Evolutionary conservation across 2,888 invertebrate genomes (phyloP), one percentile per base, ranked within the genome.

Genomic region (Drosophila nr. medialis): DNA sequence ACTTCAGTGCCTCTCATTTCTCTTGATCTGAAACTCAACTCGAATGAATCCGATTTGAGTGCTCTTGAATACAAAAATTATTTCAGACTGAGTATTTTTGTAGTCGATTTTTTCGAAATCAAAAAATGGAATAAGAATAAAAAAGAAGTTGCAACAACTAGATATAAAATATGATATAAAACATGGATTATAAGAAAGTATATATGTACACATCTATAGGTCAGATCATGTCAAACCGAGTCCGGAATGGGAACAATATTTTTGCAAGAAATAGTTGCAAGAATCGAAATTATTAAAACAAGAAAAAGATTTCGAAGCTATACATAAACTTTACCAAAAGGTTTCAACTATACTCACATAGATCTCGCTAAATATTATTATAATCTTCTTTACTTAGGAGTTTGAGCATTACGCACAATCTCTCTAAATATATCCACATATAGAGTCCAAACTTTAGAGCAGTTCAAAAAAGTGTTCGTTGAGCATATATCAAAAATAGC

Each of bases 1-100:
- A 42, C 42, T 30, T 27, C 11, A 10, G 48, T 7, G 21, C 34
- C n/a, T 40, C 68, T 34, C 67, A 36, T 58, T 36, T 51, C 67
- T 42, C 58, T 32, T 34, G 36, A 51, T 59, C 13, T 49, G 8
- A 21, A 29, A 49, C 53, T 21, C 30, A 34, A 42, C 30, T 38
- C 24, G n/a, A 1, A 3, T n/a, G 29, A 32, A 8, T 51, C 21
- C 51, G 1, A 32, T 21, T 21, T n/a, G n/a, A 30, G 29, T 50
- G 51, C 30, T 15, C n/a, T 30, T 32, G n/a, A 30, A 3, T 15
- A 29, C 11, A n/a, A 27, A n/a, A 50, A 11, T 6, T 4, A 18
- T n/a, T n/a, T 13, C n/a, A 11, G 8, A 15, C 32, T 32, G 13
- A 21, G 38, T 38, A 8, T 18, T 18, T 38, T 34, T 34, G 30